phyloP scores from a whole-genome alignment of 2,113 vertebrate genomes.

The Mobula hypostoma region DNA sequence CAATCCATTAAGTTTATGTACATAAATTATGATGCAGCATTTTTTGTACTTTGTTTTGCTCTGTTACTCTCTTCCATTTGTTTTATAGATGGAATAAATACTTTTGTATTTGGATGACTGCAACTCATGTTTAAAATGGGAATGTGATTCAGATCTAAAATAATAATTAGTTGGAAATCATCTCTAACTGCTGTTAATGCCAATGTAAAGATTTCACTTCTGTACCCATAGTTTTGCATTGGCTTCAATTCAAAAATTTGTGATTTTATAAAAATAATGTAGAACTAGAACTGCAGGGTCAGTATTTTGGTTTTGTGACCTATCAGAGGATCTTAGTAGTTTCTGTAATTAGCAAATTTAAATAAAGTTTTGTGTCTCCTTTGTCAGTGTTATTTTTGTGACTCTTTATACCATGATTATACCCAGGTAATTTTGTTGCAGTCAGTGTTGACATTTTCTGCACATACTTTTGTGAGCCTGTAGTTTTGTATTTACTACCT shows the following conservation, averaged over 20 bases:
- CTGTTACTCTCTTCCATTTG: constrained; percentile 36
- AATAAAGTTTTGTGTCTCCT: constrained; percentile 35
- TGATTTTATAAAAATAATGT: background rate
- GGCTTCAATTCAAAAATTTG: constrained; percentile 11
- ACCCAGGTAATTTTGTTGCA: background rate
- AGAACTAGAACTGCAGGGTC: constrained; percentile 17
- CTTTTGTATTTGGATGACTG: constrained; percentile 38
- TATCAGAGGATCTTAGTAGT: constrained; percentile 15
- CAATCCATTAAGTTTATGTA: constrained; percentile 34
- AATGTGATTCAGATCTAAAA: constrained; percentile 34
- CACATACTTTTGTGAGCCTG: background rate
- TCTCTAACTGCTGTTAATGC: constrained; percentile 13
- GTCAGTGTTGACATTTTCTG: background rate
- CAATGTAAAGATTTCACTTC: constrained; percentile 34
- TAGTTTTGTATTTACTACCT: too few species aligned
- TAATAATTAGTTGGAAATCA: constrained; percentile 1
- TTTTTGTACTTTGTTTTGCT: constrained; percentile 38
- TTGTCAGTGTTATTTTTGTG: background rate
- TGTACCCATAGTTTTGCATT: constrained; percentile 21
- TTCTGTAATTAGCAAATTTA: constrained; percentile 33
- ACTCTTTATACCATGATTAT: background rate
- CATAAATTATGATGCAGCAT: constrained; percentile 35
- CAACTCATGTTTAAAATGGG: constrained; percentile 37
- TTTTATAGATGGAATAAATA: constrained; percentile 36
- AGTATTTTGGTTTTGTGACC: constrained; percentile 30